Evolutionary conservation across 37 sponge, comb jelly and placozoan genomes (phyloP), one percentile per base, ranked within the genome.

Genomic region (Lycopodina hypogea): DNA sequence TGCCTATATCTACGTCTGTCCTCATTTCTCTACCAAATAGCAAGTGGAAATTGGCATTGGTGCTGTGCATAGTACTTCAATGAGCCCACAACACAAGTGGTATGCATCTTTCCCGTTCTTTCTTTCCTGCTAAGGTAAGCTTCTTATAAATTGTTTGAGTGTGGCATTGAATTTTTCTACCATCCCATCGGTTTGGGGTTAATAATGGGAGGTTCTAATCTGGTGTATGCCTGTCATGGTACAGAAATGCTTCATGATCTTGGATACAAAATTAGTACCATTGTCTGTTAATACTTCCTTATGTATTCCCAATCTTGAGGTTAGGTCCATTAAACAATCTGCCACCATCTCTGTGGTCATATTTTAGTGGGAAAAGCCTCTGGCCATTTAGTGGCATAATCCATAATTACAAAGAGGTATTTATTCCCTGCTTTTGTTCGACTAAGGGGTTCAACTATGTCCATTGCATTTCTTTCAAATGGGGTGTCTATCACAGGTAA

Each of bases 331-430:
- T 35, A 89, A 65, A 29, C 53, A 77, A 65, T 89, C 81, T 23
- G 81, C 85, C 48, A 89, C 72, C 3, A 74, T 51, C 23, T 35
- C 35, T 14, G 90, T 81, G 70, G 71, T 75, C 23, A 84, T 79
- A 9, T 32, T 74, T 33, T 55, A 57, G 84, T 71, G 33, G 85
- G 81, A 15, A 89, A 28, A 6, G 85, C 90, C 70, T 89, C 85
- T 37, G 85, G 90, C 42, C 73, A 89, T 15, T 81, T 56, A 19
- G 85, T 89, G 15, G 90, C 85, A 74, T 84, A 89, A 63, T 84
- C 81, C 62, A 80, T 72, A 18, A 89, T 41, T 8, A 80, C 77
- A 22, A 84, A 23, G 4, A 89, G 65, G 50, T 75, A 89, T 29
- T 69, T 40, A 32, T 89, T 79, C 0, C 85, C 85, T 24, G 68